phyloP scores from a whole-genome alignment of 1,140 invertebrate species.

The Brachionus sp. region DNA sequence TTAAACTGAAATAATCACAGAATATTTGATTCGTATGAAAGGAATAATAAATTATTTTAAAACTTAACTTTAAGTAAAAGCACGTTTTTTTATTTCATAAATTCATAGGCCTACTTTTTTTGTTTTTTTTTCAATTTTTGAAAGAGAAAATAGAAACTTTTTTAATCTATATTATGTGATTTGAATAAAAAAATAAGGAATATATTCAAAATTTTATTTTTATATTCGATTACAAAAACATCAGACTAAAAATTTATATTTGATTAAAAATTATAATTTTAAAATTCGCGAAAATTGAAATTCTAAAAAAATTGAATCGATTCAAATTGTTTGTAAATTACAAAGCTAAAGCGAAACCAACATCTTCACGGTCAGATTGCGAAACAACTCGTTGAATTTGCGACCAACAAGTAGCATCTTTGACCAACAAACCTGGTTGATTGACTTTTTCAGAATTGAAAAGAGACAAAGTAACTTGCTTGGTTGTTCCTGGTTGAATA shows the following conservation, averaged over 20 bases:
- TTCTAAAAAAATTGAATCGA: slow-evolving; percentile 8
- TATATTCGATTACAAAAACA: slow-evolving; percentile 21
- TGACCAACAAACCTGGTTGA: slow-evolving; percentile 20
- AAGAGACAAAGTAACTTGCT: background rate
- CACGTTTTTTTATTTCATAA: no score
- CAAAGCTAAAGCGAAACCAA: slow-evolving; percentile 17
- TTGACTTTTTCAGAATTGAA: slow-evolving; percentile 27
- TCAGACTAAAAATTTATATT: background rate
- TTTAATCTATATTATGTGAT: background rate
- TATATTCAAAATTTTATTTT: background rate
- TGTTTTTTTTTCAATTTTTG: no score
- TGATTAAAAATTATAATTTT: background rate
- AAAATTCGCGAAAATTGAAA: background rate
- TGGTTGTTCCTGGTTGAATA: slow-evolving; percentile 3
- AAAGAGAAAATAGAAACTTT: no score
- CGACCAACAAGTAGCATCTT: background rate
- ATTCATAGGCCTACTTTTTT: no score
- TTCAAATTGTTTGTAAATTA: slow-evolving; percentile 21
- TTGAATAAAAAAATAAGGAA: background rate
- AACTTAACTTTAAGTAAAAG: no score
- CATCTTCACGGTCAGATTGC: background rate
- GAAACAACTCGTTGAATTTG: background rate
- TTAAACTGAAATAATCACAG: no score
- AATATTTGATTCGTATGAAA: no score
- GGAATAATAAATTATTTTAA: no score